A percentile compares a stretch with the other conserved stretches of the same genome.
Evolutionary conservation across 2,888 invertebrate genomes (phyloP).

Genomic region (Mythimna impura): DNA sequence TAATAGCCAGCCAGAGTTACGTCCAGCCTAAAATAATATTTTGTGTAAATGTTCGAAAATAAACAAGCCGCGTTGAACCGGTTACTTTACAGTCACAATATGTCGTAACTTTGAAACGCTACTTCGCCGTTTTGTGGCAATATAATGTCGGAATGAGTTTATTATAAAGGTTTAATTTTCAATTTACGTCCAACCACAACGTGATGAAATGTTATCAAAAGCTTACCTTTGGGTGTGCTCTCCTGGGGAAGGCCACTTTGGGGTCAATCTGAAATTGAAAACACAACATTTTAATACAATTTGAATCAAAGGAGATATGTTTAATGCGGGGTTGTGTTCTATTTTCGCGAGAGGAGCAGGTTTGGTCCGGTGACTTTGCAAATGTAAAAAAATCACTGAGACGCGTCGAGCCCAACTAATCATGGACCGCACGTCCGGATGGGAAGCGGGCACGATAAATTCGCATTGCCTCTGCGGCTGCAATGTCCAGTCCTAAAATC

Average conservation of each 20-base stretch:
- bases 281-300: constrained; percentile 61
- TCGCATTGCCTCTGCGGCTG: constrained; percentile 81
- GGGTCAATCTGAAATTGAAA: constrained; percentile 98
- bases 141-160: constrained; percentile 82
- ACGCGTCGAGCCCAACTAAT: constrained; percentile 81
- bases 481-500: constrained; percentile 84
- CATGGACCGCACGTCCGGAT: constrained; percentile 79
- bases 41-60: constrained; percentile 89
- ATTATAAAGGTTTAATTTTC: constrained; percentile 81
- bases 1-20: constrained; percentile 87
- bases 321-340: constrained; percentile 33
- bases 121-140: constrained; percentile 75
- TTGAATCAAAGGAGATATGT: constrained; percentile 51
- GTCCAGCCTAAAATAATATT: constrained; percentile 90
- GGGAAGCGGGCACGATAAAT: constrained; percentile 83
- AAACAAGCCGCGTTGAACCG: constrained; percentile 82
- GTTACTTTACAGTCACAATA: constrained; percentile 80
- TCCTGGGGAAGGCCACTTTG: constrained; percentile 99
- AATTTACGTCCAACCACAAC: constrained; percentile 76
- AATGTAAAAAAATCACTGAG: constrained; percentile 76
- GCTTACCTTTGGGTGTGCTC: constrained; percentile 99
- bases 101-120: constrained; percentile 80
- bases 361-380: constrained; percentile 41
- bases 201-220: constrained; percentile 72
- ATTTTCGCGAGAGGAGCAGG: constrained; percentile 41